Evolutionary conservation across 1,140 invertebrate species (phyloP), one percentile per base, ranked within the genome.

Genomic region (Cotesia vestalis): DNA sequence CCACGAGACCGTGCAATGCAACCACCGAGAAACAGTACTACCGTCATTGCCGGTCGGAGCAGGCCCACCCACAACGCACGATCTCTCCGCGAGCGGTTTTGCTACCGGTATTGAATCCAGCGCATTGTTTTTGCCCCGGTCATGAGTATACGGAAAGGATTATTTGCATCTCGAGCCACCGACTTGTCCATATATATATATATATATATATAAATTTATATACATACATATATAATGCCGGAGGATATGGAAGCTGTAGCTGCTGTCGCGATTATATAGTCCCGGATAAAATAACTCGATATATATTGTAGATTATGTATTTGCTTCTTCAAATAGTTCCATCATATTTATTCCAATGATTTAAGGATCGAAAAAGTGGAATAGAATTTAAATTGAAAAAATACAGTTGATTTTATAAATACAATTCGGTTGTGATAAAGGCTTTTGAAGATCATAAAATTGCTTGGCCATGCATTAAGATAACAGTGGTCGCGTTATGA

Each of bases 81-180:
- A 86, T 87, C 80, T 84, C 78, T 64, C 69, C 72, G 66, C 72
- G 69, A 73, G 78, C 68, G 77, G 66, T 78, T 46, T 82, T 75
- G 85, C 85, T 87, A 87, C 85, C 82, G 83, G 85, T 86, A 87
- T 87, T 87, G 85, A 87, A 86, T 85, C 83, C 78, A 73, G 79
- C 80, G 83, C 80, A 86, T 87, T 87, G 84, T 86, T 86, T 87
- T 86, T 84, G 69, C 80, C 80, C 78, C 79, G 76, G 77, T 81
- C 82, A 83, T 82, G 80, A 83, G 53, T 66, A 52, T 53, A 66
- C 71, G 78, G 78, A 77, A 78, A 80, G 78, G 78, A 85, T 84
- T 85, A 86, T 86, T 86, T 85, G 81, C 84, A 85, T 86, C 79
- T 62, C 20, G 51, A 51, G 62, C n/a, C 14, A 46, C 14, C 14